These are phyloP conservation scores for Apteryx mantelli DNA, from an alignment of 2,113 vertebrate genomes.

Conservation along the genomic window DNA sequence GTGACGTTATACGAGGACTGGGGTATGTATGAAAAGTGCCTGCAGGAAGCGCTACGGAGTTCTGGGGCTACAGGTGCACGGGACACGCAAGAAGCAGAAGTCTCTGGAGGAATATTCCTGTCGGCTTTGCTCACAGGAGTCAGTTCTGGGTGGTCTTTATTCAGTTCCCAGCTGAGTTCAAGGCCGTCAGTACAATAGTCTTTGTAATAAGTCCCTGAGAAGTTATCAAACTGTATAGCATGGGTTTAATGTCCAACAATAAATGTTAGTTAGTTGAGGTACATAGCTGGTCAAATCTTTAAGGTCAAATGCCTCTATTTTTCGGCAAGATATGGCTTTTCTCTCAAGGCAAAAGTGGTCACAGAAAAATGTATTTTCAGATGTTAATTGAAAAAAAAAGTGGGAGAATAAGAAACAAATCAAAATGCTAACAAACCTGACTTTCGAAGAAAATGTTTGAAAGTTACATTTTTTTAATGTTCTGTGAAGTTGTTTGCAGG, in stretches of 20 bases:
- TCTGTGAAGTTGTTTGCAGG: neutral
- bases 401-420: neutral
- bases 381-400: neutral
- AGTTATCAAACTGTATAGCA: neutral
- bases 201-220: neutral
- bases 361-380: neutral
- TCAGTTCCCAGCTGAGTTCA: neutral
- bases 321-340: neutral
- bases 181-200: neutral
- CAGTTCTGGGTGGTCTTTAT: neutral
- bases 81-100: neutral
- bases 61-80: neutral
- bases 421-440: neutral
- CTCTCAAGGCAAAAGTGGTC: neutral
- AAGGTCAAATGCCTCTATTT: neutral
- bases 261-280: neutral
- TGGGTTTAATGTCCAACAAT: neutral
- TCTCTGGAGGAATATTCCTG: neutral
- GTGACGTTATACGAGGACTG: neutral
- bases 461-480: neutral
- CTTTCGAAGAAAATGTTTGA: neutral
- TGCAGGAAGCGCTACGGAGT: neutral
- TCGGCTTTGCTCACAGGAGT: neutral
- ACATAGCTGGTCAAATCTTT: neutral
- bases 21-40: neutral